Conservation (phyloP, 1,140 invertebrate genomes). For the Sminthurides bifidus region DNA sequence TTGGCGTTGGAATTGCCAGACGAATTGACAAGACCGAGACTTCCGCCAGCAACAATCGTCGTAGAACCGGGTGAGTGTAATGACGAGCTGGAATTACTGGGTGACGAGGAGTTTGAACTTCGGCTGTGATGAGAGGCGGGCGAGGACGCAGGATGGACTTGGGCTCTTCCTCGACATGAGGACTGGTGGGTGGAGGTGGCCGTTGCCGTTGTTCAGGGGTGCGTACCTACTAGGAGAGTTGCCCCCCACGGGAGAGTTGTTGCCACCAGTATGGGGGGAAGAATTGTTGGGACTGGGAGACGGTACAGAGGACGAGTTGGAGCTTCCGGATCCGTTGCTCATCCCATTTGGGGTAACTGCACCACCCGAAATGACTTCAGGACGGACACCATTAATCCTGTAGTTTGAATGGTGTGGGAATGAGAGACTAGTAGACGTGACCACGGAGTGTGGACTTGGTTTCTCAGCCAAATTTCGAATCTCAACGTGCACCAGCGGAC, state of each 20-base stretch:
- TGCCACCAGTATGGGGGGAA: conserved; percentile 38
- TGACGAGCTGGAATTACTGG: conserved; percentile 26
- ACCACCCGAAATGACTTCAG: conserved; percentile 60
- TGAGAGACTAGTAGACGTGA: conserved; percentile 33
- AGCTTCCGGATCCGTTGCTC: conserved; percentile 10
- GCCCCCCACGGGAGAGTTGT: conserved; percentile 42
- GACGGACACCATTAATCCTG: conserved; percentile 60
- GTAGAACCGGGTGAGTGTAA: conserved; percentile 21
- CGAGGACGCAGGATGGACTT: too few relatives aligned
- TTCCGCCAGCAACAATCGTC: conserved; percentile 26
- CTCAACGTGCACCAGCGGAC: conserved; percentile 13
- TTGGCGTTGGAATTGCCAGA: neutral
- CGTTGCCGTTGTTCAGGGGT: neutral
- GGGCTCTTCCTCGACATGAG: neutral
- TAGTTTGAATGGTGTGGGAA: conserved; percentile 39
- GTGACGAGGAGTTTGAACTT: conserved; percentile 28
- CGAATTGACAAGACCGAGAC: conserved; percentile 21
- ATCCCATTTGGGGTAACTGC: conserved; percentile 42
- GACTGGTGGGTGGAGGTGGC: neutral
- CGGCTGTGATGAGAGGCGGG: conserved; percentile 12
- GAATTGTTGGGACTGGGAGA: neutral
- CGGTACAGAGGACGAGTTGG: conserved; percentile 3
- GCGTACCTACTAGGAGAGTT: neutral
- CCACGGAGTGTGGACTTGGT: conserved; percentile 24
- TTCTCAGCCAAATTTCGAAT: conserved; percentile 16